Percentiles rank a stretch among this genome's conserved stretches.
These are phyloP conservation scores for Motacilla alba DNA, from an alignment of 2,113 vertebrate species.

Conservation along the genomic window DNA sequence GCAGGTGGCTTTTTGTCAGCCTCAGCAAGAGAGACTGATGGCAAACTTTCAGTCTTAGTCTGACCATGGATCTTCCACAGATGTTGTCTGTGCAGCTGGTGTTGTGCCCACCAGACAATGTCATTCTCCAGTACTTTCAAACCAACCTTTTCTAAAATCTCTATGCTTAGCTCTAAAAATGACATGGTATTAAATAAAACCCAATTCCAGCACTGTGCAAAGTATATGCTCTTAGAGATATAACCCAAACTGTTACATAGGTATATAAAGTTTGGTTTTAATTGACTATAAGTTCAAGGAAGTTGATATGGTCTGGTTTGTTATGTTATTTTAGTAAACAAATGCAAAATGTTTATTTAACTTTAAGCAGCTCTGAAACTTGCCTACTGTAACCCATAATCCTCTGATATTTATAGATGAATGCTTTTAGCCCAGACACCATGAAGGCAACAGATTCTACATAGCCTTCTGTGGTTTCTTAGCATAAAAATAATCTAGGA, in stretches of 20 bases:
- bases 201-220: not conserved
- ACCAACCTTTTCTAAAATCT: not conserved
- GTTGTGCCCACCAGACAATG: not conserved
- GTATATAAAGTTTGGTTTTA: not conserved
- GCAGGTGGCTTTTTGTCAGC: not conserved
- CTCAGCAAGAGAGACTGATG: not conserved
- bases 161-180: not conserved
- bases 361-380: not conserved
- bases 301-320: not conserved
- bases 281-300: not conserved
- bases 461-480: slow-evolving; percentile 23
- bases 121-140: not conserved
- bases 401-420: slow-evolving; percentile 41
- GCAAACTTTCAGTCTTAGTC: not conserved
- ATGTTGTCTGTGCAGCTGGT: not conserved
- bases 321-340: slow-evolving; percentile 16
- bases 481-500: slow-evolving; percentile 33
- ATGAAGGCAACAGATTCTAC: not conserved
- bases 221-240: not conserved
- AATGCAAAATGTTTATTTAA: slow-evolving; percentile 12
- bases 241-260: not conserved
- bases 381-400: slow-evolving; percentile 40
- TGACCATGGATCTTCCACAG: not conserved
- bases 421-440: slow-evolving; percentile 21
- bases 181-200: not conserved